phyloP scores from a whole-genome alignment of 2,797 vertebrate species.

The Hypotaenidia okinawae region DNA sequence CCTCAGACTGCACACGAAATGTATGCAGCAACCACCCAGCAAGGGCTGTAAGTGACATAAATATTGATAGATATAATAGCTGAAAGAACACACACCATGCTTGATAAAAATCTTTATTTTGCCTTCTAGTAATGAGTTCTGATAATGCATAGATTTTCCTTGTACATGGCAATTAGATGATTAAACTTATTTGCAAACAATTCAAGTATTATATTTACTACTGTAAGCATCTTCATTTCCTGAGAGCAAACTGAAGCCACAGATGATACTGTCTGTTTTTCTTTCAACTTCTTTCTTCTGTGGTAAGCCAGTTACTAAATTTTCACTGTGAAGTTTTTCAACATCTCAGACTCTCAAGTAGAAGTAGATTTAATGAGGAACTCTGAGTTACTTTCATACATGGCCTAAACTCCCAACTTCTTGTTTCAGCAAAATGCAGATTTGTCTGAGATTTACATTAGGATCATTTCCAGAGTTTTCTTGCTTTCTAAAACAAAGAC shows the following conservation, averaged over 20 bases:
- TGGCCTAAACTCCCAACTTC: neutral
- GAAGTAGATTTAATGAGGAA: neutral
- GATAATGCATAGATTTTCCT: constrained; percentile 18
- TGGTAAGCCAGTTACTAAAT: constrained; percentile 13
- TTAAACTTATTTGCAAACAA: constrained; percentile 54
- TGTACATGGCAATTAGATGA: constrained; percentile 27
- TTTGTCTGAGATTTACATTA: constrained; percentile 10
- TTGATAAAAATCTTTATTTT: constrained; percentile 50
- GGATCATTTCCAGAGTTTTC: constrained; percentile 3
- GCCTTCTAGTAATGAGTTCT: constrained; percentile 18
- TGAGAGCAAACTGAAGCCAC: neutral
- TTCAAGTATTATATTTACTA: constrained; percentile 22
- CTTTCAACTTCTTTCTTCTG: neutral
- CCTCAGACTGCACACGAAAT: neutral
- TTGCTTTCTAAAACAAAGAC: neutral
- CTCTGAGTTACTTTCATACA: neutral
- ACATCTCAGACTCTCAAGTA: neutral
- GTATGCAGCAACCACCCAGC: neutral
- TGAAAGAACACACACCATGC: neutral
- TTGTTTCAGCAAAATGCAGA: neutral
- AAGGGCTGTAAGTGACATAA: constrained; percentile 33
- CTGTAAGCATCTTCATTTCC: neutral
- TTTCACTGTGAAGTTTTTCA: neutral
- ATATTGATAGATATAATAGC: constrained; percentile 13
- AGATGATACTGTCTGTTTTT: neutral